Percentiles rank a stretch among this genome's conserved stretches.
phyloP scores from a whole-genome alignment of 2,113 vertebrate species.

The Ellobius talpinus region DNA sequence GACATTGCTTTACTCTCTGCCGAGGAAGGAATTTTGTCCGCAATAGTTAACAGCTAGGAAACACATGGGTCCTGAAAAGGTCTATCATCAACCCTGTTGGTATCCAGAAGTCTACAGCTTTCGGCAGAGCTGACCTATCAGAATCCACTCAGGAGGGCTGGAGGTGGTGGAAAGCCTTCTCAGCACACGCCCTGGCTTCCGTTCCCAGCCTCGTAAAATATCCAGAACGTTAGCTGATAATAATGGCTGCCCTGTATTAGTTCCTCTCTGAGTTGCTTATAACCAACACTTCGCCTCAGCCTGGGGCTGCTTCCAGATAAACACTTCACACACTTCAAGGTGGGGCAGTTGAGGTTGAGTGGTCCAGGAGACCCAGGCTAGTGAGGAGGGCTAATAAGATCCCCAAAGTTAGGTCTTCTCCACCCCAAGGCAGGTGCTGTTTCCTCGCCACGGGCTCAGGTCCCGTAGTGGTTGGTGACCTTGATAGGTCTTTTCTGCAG shows the following conservation, averaged over 20 bases:
- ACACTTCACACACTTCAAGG: neutral
- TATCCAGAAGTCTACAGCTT: neutral
- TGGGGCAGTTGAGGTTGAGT: too few species aligned
- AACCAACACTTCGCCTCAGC: neutral
- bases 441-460: neutral
- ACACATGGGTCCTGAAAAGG: neutral
- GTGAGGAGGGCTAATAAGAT: neutral
- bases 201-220: neutral
- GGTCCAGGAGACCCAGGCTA: neutral
- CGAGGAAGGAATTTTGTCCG: neutral
- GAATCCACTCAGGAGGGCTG: neutral
- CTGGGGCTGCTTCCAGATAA: fast-evolving
- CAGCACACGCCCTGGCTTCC: neutral
- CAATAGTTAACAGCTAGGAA: neutral
- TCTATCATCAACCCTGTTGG: neutral
- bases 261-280: neutral
- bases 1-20: neutral
- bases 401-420: neutral
- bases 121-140: neutral
- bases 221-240: too few species aligned
- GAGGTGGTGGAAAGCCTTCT: neutral
- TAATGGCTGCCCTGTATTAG: fast-evolving
- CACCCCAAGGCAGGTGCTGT: neutral
- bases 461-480: neutral
- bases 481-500: neutral